These are phyloP conservation scores for Oreochromis mossambicus DNA, from an alignment of 2,797 vertebrate genomes.

Conservation along the genomic window DNA sequence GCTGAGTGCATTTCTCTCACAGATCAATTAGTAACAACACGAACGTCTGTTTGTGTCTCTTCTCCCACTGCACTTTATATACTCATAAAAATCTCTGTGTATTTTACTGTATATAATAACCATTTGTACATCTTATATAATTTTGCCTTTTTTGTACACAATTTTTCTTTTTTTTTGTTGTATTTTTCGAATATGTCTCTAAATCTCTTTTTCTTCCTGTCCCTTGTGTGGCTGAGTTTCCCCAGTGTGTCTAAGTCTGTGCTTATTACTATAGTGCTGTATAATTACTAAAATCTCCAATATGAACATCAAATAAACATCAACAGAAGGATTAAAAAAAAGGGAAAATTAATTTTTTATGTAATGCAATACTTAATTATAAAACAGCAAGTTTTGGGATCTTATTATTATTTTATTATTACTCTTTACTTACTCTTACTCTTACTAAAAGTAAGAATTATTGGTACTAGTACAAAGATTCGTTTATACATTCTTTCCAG, in stretches of 20 bases:
- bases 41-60: background rate
- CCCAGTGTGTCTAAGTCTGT: background rate
- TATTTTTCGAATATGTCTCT: background rate
- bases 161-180: background rate
- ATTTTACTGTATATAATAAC: background rate
- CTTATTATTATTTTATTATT: background rate
- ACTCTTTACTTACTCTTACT: background rate
- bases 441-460: background rate
- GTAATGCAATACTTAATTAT: background rate
- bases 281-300: background rate
- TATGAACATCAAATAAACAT: background rate
- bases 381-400: background rate
- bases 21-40: background rate
- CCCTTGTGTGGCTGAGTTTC: background rate
- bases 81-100: background rate
- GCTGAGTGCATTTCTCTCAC: background rate
- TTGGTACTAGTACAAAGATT: background rate
- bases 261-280: background rate
- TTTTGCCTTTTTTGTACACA: background rate
- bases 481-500: background rate
- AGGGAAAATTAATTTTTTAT: background rate
- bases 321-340: rapidly evolving
- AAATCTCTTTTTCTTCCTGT: background rate
- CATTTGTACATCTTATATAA: background rate
- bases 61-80: background rate